Base-by-base conservation (phyloP, 2,797 vertebrate species). In the Zalophus californianus region DNA sequence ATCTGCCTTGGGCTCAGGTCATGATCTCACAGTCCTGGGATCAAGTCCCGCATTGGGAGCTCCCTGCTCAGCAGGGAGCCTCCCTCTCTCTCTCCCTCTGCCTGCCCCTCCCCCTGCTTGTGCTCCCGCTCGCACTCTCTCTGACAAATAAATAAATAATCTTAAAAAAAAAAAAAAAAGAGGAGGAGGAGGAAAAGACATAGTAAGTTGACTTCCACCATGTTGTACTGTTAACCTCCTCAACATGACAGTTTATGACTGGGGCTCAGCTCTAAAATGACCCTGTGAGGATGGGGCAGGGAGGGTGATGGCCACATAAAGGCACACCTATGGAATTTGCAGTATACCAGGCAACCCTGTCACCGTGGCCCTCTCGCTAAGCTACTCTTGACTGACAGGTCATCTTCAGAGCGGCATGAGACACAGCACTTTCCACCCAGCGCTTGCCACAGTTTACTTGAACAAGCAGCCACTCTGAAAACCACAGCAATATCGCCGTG, bases 401-500 rank as follows among this genome's bases (percentile, higher is more conserved):
- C 78, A 83, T 0, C 23, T 89, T 0, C 21, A 48, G 66, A 91
- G 32, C n/a, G 78, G 13, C 2, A 2, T 9, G 1, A 96, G 64
- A 85, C 68, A 38, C 29, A 25, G 4, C 60, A 82, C 84, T 82
- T 92, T 52, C 95, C 70, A 50, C 38, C 32, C 4, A 72, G 92
- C 83, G 60, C 94, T 90, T 7, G 21, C 95, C 95, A 75, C 84
- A 23, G 93, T 97, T 98, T 96, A 86, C 95, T 91, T 64, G 41
- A 88, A 94, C 32, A 93, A 95, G 95, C 52, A 98, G 95, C 97
- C 64, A 1, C 92, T 98, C 95, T 89, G 92, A 93, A 98, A 98
- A 91, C 91, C 93, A 29, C 84, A 97, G 97, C 97, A 96, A 95
- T 98, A 98, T 96, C 97, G 96, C 97, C 95, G 98, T 20, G 32